A percentile compares a stretch with the other conserved stretches of the same genome.
These are phyloP conservation scores for Exaiptasia diaphana DNA, from an alignment of 64 coral and sea anemone genomes.

Conservation along the genomic window DNA sequence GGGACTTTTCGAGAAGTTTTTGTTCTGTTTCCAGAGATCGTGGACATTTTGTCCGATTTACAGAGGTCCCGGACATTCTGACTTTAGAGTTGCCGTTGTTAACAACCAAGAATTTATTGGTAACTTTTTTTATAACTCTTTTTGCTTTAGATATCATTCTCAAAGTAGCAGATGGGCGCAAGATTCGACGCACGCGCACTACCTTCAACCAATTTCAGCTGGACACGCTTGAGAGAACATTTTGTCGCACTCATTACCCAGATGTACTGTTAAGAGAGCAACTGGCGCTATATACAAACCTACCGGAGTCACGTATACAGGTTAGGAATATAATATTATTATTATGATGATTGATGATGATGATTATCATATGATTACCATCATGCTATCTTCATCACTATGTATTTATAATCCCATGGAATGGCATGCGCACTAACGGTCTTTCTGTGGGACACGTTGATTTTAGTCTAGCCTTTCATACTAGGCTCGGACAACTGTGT, in stretches of 20 bases:
- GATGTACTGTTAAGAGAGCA: slow-evolving; percentile 86
- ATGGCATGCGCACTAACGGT: not conserved
- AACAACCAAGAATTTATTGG: no score
- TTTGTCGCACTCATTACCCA: slow-evolving; percentile 87
- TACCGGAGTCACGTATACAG: slow-evolving; percentile 95
- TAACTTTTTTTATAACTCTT: no score
- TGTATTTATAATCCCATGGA: not conserved
- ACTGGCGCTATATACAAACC: slow-evolving; percentile 83
- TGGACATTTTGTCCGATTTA: no score
- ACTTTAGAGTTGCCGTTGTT: no score
- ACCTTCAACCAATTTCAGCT: slow-evolving; percentile 97
- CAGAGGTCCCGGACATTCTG: no score
- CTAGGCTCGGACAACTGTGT: not conserved
- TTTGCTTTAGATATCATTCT: slow-evolving; percentile 88
- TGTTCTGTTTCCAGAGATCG: no score
- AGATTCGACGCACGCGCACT: slow-evolving; percentile 88
- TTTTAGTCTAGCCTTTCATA: not conserved
- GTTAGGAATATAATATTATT: slow-evolving; percentile 12
- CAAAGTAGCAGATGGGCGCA: slow-evolving; percentile 75
- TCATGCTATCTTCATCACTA: not conserved
- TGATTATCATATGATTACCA: no score
- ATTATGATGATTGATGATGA: not conserved
- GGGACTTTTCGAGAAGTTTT: no score
- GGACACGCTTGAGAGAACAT: slow-evolving; percentile 85
- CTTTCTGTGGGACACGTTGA: not conserved